Base-by-base conservation (phyloP, 2,113 vertebrate genomes). In the Acrocephalus arundinaceus region DNA sequence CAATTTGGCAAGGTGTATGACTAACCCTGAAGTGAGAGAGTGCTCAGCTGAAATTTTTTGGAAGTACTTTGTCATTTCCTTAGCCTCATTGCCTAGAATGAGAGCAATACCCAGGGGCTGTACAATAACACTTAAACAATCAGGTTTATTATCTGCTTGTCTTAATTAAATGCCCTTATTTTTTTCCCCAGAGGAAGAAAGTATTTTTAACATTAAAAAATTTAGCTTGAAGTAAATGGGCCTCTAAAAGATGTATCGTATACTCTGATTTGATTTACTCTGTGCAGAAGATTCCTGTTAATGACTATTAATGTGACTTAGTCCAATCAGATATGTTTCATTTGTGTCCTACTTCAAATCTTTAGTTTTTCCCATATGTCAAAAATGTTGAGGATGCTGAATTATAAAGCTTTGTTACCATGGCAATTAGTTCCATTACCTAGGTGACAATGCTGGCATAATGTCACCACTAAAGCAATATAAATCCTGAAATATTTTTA, bases 361-460 rank as follows among this genome's bases (percentile, higher is more conserved):
- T 97, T 97, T 85, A 95, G 71, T 88, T 62, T 96, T 86, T 97
- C 55, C 95, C 93, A 97, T 97, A 97, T 98, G 97, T 97, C 94
- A 97, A 85, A 97, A 96, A 88, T 87, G 54, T 95, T 95, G 41
- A 17, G 89, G 95, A 67, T 94, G 92, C 89, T 96, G 79, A 96
- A 96, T 96, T 97, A 97, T 97, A 97, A 97, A 97, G 93, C 30
- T 93, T 96, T 88, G 97, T 98, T 98, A 97, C 98, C 96, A 98
- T 98, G 96, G 98, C 91, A 97, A 98, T 98, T 97, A 98, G 96
- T 97, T 96, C 88, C 77, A 98, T 98, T 98, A 97, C 97, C 98
- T 98, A 98, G 97, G 97, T 98, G 98, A 98, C 91, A 97, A 93
- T 95, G 80, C 95, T 96, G 37, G 23, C 96, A 96, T 97, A 96